These are phyloP conservation scores for Dasypus novemcinctus DNA, from an alignment of 2,113 vertebrate genomes.

Conservation along the genomic window DNA sequence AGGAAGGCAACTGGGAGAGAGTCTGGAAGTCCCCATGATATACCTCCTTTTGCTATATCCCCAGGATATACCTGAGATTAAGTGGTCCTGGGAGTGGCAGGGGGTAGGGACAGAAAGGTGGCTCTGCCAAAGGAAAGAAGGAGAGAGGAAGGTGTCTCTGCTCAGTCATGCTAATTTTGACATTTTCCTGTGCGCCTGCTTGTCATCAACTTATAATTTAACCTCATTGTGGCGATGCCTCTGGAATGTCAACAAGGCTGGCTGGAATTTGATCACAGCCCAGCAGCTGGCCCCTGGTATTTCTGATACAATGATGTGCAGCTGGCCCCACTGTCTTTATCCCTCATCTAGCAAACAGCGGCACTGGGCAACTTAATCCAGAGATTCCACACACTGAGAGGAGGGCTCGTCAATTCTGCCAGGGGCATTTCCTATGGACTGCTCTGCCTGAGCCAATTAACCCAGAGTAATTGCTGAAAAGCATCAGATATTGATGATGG, in stretches of 20 bases:
- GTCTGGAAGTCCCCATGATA: not conserved
- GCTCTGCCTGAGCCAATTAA: constrained; percentile 66
- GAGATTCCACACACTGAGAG: constrained; percentile 56
- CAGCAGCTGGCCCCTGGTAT: constrained; percentile 75
- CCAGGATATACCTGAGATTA: not conserved
- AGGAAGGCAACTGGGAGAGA: not conserved
- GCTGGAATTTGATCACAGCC: constrained; percentile 73
- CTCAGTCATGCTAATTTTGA: constrained; percentile 81
- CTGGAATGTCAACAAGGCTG: constrained; percentile 80
- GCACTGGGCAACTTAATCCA: constrained; percentile 40
- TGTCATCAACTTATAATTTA: constrained; percentile 77
- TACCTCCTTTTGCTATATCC: not conserved
- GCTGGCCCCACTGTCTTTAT: constrained; percentile 49
- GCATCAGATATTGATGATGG: constrained; percentile 36
- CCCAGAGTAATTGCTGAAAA: constrained; percentile 55
- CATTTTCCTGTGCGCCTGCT: constrained; percentile 79
- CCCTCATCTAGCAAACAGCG: constrained; percentile 31
- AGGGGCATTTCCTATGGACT: constrained; percentile 22
- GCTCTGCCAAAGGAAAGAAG: not conserved
- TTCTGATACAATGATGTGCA: constrained; percentile 68
- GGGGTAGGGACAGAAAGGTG: not conserved
- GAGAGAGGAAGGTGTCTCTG: constrained; percentile 4
- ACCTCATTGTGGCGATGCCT: constrained; percentile 72
- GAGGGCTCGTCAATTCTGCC: constrained; percentile 20
- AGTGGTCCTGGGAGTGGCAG: not conserved